A percentile compares a stretch with the other conserved stretches of the same genome.
Conservation (phyloP, 64 coral and sea anemone genomes). For the Stichodactyla helianthus region DNA sequence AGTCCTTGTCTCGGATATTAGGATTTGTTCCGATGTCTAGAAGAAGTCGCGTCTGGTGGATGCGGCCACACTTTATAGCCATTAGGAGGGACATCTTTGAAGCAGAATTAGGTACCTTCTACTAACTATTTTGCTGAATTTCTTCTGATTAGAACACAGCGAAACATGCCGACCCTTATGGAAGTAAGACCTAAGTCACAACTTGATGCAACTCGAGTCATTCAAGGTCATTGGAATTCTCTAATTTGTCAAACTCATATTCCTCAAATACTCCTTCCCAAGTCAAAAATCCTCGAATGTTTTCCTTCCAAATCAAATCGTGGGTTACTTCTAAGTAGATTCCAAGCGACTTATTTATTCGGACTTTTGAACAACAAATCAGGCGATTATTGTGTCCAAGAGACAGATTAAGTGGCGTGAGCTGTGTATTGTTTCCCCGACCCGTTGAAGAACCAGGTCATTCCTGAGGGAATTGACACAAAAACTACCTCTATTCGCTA, state of each 20-base stretch:
- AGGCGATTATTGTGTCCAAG: not conserved
- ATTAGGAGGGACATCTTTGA: not conserved
- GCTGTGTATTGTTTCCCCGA: not conserved
- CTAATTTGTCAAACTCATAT: not conserved
- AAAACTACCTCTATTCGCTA: not conserved
- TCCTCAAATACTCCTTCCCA: not conserved
- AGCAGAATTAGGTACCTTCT: not conserved
- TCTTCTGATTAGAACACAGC: not conserved
- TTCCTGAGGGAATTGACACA: not conserved
- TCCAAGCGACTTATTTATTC: not conserved
- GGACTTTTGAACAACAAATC: not conserved
- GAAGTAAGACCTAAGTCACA: not conserved
- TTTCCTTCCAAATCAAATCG: not conserved
- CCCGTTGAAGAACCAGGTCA: not conserved
- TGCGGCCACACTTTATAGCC: conserved; percentile 52
- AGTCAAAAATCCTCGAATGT: not conserved
- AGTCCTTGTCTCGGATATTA: conserved; percentile 42
- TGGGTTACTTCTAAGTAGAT: not conserved
- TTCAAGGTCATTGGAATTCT: not conserved
- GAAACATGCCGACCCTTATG: not conserved
- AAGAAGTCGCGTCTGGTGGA: conserved; percentile 73
- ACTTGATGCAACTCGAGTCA: not conserved
- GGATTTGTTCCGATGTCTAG: conserved; percentile 67
- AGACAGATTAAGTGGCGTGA: conserved; percentile 7
- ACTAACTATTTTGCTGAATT: not conserved